Base-by-base conservation (phyloP, 2,797 vertebrate species). In the Rhinogobio ventralis region DNA sequence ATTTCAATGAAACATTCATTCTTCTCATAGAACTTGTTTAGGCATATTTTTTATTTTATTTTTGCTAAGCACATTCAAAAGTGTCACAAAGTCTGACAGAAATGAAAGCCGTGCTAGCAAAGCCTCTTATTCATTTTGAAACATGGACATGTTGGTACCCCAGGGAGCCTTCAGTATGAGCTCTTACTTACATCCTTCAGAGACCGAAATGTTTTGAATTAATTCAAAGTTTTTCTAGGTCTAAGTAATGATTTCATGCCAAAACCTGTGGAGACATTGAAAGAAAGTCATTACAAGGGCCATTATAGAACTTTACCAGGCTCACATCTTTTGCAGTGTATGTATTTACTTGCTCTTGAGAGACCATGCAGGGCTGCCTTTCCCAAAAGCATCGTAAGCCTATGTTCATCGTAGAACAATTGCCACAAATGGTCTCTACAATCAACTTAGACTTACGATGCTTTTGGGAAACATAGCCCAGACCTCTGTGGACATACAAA, bases 101-200 rank as follows among this genome's bases (percentile, higher is more conserved):
- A 76, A 67, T 19, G 19, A 83, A 76, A 76, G 25, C 11, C 9
- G 1, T 66, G 17, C 72, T 53, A 51, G 62, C 7, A 75, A 49
- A 83, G 15, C 23, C 10, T 66, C 25, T 67, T 64, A 55, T 67
- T 79, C 72, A 28, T 53, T 64, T 20, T 87, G 19, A 90, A 80
- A 46, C 81, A 86, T 85, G 33, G 42, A 51, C 71, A 55, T 66
- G 7, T 51, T 75, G 81, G 68, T 49, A 49, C 81, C 55, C 81
- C 42, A n/a, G 81, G 55, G 53, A 66, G 45, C 42, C 28, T 74
- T 82, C 20, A 39, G 30, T 39, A 51, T 66, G 42, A 74, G 30
- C 57, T 62, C 42, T 53, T 36, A 39, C 71, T 39, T 66, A 23
- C 81, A 49, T 75, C 23, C 30, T 71, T 83, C 81, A 28, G 69